Percentiles rank a stretch among this genome's conserved stretches.
phyloP scores from a whole-genome alignment of 2,797 vertebrate genomes.

The Anas capensis region DNA sequence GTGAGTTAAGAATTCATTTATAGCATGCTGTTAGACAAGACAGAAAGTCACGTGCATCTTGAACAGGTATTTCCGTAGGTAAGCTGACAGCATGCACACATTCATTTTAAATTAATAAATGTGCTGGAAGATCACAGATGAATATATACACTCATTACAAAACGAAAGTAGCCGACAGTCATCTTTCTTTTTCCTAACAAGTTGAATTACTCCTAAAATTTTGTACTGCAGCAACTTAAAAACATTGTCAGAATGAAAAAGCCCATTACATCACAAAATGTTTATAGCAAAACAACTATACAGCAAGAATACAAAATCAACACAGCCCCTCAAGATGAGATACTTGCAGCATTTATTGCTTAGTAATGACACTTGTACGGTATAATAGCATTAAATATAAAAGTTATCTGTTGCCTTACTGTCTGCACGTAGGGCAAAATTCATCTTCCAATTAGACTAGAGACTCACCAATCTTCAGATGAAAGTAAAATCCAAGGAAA shows the following conservation, averaged over 20 bases:
- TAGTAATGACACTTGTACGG: neutral
- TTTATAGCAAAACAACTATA: neutral
- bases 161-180: neutral
- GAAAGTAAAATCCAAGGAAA: slow-evolving; percentile 39
- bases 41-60: neutral
- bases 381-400: neutral
- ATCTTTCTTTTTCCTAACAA: neutral
- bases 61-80: neutral
- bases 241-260: neutral
- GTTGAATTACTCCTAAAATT: neutral
- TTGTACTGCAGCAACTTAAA: neutral
- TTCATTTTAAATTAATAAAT: neutral
- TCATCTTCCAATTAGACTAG: neutral
- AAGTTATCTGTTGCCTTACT: neutral
- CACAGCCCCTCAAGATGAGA: neutral
- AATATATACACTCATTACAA: neutral
- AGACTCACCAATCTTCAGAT: slow-evolving; percentile 45
- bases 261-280: neutral
- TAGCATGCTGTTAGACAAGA: neutral
- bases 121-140: neutral
- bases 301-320: neutral
- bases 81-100: neutral
- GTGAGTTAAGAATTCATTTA: neutral
- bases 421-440: neutral
- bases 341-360: neutral